phyloP scores from a whole-genome alignment of 2,888 invertebrate species.

The Dasypolia templi region DNA sequence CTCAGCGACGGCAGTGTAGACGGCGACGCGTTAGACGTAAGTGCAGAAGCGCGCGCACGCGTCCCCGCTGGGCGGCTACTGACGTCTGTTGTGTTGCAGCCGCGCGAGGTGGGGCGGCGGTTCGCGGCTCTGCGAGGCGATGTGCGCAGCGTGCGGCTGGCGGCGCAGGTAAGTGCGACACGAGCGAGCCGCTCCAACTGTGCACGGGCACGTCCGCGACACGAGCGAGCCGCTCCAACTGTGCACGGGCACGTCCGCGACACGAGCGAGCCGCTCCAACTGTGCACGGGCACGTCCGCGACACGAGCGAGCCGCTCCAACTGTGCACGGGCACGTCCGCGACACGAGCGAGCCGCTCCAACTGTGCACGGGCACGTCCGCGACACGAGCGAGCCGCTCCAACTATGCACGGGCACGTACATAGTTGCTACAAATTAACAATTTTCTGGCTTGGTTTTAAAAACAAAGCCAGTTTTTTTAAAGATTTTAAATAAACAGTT shows the following conservation, averaged over 20 bases:
- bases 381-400: not conserved
- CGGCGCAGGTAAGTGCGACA: conserved; percentile 6
- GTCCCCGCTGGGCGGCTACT: not conserved
- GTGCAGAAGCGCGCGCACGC: not conserved
- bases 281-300: not conserved
- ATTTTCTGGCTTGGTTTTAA: not conserved
- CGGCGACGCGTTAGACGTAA: conserved; percentile 67
- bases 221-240: too few species aligned
- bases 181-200: not conserved
- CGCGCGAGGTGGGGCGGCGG: conserved; percentile 59
- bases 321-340: too few species aligned
- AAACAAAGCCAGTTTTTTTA: not conserved
- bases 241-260: too few species aligned
- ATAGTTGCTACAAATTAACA: not conserved
- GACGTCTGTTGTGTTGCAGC: conserved; percentile 28
- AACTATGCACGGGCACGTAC: not conserved
- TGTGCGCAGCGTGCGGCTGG: not conserved
- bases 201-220: not conserved
- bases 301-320: not conserved
- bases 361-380: not conserved
- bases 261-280: not conserved
- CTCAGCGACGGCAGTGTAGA: conserved; percentile 78
- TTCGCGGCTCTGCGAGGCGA: conserved; percentile 40
- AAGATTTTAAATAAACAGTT: not conserved
- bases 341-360: not conserved